Conservation (phyloP, 2,888 invertebrate genomes). For the Habroteleia sp. region DNA sequence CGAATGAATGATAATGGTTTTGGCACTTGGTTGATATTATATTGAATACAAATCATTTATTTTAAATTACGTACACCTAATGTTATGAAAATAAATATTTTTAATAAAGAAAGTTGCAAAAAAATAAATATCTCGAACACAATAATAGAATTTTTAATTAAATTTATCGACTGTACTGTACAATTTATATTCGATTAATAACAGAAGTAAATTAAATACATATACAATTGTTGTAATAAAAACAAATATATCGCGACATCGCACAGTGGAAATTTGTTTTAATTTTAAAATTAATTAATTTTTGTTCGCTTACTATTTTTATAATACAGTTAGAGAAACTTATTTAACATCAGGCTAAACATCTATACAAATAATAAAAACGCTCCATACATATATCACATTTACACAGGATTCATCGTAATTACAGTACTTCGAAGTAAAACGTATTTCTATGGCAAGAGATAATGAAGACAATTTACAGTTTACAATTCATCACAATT, state of each 20-base stretch:
- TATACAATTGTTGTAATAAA: too few relatives aligned
- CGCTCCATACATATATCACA: constrained; percentile 6
- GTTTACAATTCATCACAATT: constrained; percentile 25
- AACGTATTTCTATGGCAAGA: constrained; percentile 42
- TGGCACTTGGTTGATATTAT: constrained; percentile 23
- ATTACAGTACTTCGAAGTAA: background rate
- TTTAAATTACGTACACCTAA: constrained; percentile 10
- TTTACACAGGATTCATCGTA: constrained; percentile 8
- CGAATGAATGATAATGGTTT: constrained; percentile 3
- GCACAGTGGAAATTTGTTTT: too few relatives aligned
- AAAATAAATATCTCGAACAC: too few relatives aligned
- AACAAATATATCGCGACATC: background rate
- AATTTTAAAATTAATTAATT: background rate
- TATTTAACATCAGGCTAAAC: background rate
- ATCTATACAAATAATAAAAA: constrained; percentile 4
- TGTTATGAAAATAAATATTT: constrained; percentile 25
- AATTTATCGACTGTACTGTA: too few relatives aligned
- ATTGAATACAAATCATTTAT: constrained; percentile 3
- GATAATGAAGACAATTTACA: constrained; percentile 11
- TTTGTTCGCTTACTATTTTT: background rate
- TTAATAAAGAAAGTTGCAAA: constrained; percentile 13
- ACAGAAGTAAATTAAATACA: too few relatives aligned
- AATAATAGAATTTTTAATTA: too few relatives aligned
- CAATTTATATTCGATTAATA: too few relatives aligned
- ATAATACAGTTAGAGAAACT: background rate